A percentile compares a stretch with the other conserved stretches of the same genome.
phyloP scores from a whole-genome alignment of 1,140 invertebrate species.

The Chlorops oryzae region DNA sequence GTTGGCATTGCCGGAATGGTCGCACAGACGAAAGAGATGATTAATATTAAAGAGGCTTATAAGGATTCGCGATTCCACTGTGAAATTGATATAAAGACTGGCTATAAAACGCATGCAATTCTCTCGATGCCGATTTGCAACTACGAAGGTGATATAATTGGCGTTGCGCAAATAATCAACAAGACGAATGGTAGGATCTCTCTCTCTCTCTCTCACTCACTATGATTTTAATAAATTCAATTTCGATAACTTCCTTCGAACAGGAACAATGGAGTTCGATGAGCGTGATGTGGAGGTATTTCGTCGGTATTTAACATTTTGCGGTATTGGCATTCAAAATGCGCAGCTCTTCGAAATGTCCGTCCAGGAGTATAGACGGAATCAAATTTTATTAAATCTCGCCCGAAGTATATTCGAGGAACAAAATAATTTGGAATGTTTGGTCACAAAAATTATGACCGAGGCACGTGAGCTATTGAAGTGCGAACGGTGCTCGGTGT shows the following conservation, averaged over 20 bases:
- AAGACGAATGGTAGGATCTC: constrained; percentile 75
- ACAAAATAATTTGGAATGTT: constrained; percentile 85
- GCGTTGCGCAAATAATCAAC: constrained; percentile 95
- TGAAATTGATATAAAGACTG: constrained; percentile 84
- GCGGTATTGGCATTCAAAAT: constrained; percentile 95
- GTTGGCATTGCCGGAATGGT: constrained; percentile 85
- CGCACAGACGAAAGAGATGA: constrained; percentile 76
- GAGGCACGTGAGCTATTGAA: constrained; percentile 88
- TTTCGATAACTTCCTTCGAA: background rate
- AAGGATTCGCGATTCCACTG: constrained; percentile 79
- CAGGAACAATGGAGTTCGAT: constrained; percentile 74
- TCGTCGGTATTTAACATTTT: constrained; percentile 87
- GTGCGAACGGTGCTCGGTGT: constrained; percentile 87
- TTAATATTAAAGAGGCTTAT: constrained; percentile 89
- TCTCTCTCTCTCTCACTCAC: too few species aligned
- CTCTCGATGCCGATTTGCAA: constrained; percentile 94
- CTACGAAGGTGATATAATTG: constrained; percentile 91
- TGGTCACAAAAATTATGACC: constrained; percentile 95
- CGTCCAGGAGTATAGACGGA: constrained; percentile 85
- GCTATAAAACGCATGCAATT: constrained; percentile 86
- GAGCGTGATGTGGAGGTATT: constrained; percentile 83
- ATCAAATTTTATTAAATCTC: constrained; percentile 84
- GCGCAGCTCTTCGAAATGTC: constrained; percentile 94
- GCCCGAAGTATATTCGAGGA: constrained; percentile 87
- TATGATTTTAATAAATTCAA: background rate